Base-by-base conservation (phyloP, 2,888 invertebrate species). In the Ophion costatus region DNA sequence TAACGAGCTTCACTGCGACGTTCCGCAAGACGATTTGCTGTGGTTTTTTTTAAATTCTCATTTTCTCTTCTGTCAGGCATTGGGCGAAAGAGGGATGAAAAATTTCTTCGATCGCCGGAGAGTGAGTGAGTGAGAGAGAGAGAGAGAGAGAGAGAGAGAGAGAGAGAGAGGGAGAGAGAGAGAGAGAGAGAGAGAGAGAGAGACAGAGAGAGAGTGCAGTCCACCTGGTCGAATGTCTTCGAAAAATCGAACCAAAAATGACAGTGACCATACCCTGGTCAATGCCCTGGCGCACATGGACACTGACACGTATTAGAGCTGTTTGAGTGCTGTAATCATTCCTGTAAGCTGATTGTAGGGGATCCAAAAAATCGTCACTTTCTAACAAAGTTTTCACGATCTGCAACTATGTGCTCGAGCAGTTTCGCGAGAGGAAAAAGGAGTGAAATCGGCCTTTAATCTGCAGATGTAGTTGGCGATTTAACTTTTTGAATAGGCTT, bases 301-400 rank as follows among this genome's bases (percentile, higher is more conserved):
- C 89, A 0, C 86, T 20, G 0, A 91, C 85, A n/a, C 87, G 86
- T 0, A 89, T 17, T 0, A 91, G 80, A 0, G 90, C 90, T 0
- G 91, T 89, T 14, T 88, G 81, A 0, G 91, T 91, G 42, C 90
- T 88, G 38, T 80, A 83, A 10, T 77, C 81, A 7, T 75, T 83
- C 7, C 90, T 80, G 70, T 89, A 91, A 0, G 89, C 92, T 0
- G 90, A 90, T 71, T 92, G 91, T 0, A 56, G 10, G 0, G 70
- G 74, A 10, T 90, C 89, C 0, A 91, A 71, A 1, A 91, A 63
- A 7, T 88, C 74, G 69, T 89, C 78, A 5, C 14, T 9, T 17
- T 88, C 87, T 0, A 91, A 17, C 59, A 86, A 88, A 1, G 42
- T 17, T 0, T 63, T 67, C 0, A 91, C 29, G 91, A 0, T 20